Evolutionary conservation across 2,888 invertebrate species (phyloP).

Genomic region (Andrena camellia): DNA sequence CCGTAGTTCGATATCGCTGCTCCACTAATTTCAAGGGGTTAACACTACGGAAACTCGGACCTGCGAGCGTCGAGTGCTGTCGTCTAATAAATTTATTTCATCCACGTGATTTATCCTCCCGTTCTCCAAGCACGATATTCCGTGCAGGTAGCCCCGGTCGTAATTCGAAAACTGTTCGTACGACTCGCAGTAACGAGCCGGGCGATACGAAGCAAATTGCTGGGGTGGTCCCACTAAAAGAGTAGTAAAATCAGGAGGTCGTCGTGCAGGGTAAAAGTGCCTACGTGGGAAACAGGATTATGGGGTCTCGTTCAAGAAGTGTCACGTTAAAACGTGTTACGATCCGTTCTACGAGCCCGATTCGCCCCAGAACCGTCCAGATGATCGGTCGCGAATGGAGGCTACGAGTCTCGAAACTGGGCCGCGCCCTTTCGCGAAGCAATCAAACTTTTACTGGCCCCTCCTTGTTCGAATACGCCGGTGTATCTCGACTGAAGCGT

Average conservation of each 20-base stretch:
- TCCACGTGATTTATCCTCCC: background rate
- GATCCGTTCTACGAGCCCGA: slow-evolving; percentile 18
- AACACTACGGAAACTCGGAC: background rate
- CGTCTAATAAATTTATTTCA: background rate
- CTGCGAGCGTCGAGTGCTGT: background rate
- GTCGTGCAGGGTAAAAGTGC: background rate
- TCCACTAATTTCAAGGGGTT: background rate
- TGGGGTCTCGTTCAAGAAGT: slow-evolving; percentile 9
- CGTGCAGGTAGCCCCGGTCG: background rate
- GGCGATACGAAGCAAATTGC: background rate
- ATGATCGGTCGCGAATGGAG: slow-evolving; percentile 37
- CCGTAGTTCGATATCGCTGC: background rate
- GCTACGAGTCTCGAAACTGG: slow-evolving; percentile 60
- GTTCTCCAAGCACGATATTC: background rate
- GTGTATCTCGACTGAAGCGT: slow-evolving; percentile 3
- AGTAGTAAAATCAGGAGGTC: slow-evolving; percentile 28
- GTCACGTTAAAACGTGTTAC: slow-evolving; percentile 39
- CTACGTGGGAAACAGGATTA: background rate
- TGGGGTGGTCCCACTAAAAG: background rate
- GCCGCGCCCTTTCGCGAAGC: slow-evolving; percentile 32
- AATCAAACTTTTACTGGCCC: slow-evolving; percentile 63
- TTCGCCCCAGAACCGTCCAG: slow-evolving; percentile 9
- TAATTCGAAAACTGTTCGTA: slow-evolving; percentile 1
- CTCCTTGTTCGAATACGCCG: slow-evolving; percentile 19
- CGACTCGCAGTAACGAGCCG: background rate